phyloP scores from a whole-genome alignment of 2,797 vertebrate genomes.

The Hoplostethus atlanticus region DNA sequence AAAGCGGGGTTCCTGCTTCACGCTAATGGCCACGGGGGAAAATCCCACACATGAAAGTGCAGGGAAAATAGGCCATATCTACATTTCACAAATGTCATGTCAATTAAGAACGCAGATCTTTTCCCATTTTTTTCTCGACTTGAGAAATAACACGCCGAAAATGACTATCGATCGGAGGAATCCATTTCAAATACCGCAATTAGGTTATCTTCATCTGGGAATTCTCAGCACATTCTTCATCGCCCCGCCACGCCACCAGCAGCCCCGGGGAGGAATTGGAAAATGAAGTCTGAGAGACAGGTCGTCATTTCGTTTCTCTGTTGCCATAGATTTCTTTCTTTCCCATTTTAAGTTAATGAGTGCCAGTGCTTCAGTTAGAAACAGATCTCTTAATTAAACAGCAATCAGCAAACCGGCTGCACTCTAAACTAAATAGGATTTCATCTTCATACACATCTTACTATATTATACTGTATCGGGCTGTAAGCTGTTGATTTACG shows the following conservation, averaged over 20 bases:
- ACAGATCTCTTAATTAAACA: conserved; percentile 46
- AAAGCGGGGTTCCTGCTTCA: conserved; percentile 65
- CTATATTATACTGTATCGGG: neutral
- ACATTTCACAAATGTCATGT: conserved; percentile 74
- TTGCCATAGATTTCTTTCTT: conserved; percentile 25
- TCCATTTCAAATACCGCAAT: conserved; percentile 82
- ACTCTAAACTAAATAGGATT: conserved; percentile 15
- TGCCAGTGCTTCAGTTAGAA: conserved; percentile 49
- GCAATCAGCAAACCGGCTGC: conserved; percentile 21
- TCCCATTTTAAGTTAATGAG: conserved; percentile 43
- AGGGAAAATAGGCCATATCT: conserved; percentile 76
- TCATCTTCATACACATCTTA: conserved; percentile 1
- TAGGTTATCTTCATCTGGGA: conserved; percentile 71
- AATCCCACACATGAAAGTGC: conserved; percentile 72
- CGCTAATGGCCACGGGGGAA: conserved; percentile 69
- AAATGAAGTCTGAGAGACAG: conserved; percentile 40
- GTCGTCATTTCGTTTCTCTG: conserved; percentile 19
- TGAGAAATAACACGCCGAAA: conserved; percentile 84
- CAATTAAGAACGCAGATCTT: conserved; percentile 77
- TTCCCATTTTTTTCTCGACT: conserved; percentile 55
- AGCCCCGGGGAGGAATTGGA: conserved; percentile 17
- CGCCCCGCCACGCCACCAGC: neutral
- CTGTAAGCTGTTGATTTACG: neutral
- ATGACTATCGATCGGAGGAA: conserved; percentile 84
- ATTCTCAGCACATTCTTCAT: conserved; percentile 38